Evolutionary conservation across 2,113 vertebrate species (phyloP).

Genomic region (Damaliscus lunatus): DNA sequence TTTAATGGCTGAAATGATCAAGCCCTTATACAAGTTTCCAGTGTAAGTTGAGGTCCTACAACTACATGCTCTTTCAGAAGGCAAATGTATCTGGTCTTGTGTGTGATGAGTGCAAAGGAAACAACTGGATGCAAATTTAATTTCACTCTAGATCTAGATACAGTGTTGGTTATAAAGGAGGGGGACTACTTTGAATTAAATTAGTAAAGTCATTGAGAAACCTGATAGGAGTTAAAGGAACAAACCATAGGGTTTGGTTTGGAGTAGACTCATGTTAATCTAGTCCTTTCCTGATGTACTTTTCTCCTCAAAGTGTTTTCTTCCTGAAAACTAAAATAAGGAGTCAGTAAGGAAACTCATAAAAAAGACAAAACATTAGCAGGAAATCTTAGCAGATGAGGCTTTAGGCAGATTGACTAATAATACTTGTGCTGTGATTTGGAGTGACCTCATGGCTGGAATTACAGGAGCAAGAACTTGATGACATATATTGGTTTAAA

Average conservation of each 20-base stretch:
- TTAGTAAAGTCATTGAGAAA: conserved; percentile 29
- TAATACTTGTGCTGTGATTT: neutral
- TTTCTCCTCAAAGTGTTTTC: neutral
- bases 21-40: neutral
- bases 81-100: conserved; percentile 51
- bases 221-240: neutral
- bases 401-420: neutral
- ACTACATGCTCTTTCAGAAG: conserved; percentile 54
- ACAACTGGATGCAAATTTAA: neutral
- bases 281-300: neutral
- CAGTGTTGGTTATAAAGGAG: neutral
- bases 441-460: neutral
- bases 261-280: neutral
- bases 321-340: conserved; percentile 2
- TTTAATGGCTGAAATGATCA: neutral
- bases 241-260: neutral
- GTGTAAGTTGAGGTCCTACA: neutral
- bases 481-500: neutral
- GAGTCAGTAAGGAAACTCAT: neutral
- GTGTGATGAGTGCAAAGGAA: neutral
- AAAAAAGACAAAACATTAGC: neutral
- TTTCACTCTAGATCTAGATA: neutral
- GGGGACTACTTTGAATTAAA: neutral
- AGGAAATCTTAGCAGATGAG: neutral
- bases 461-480: neutral